Evolutionary conservation across 2,888 invertebrate genomes (phyloP).

Genomic region (Bombylius discolor): DNA sequence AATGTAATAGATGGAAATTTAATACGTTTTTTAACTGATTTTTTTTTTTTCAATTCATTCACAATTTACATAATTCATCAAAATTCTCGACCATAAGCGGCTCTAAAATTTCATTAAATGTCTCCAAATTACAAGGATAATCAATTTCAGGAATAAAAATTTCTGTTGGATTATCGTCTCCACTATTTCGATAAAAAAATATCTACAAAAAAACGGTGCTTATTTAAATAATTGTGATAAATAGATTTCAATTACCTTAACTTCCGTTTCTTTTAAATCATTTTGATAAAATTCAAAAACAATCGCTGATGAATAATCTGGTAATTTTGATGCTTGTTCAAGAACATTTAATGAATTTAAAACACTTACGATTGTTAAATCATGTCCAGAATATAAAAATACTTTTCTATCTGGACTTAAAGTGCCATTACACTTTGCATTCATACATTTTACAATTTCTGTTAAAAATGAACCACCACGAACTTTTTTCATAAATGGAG

Average conservation of each 20-base stretch:
- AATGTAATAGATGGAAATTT: too few relatives aligned
- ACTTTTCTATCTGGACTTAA: constrained; percentile 37
- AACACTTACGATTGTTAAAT: constrained; percentile 56
- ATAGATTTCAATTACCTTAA: constrained; percentile 34
- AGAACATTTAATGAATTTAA: constrained; percentile 52
- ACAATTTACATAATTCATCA: constrained; percentile 53
- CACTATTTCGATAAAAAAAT: constrained; percentile 8
- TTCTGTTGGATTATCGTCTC: constrained; percentile 35
- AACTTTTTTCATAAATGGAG: constrained; percentile 47
- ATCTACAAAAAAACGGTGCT: constrained; percentile 34
- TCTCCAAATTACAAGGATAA: constrained; percentile 46
- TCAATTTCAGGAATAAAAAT: constrained; percentile 50
- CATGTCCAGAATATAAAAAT: constrained; percentile 60
- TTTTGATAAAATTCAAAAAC: constrained; percentile 51
- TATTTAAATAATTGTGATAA: not conserved
- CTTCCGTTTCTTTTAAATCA: constrained; percentile 17
- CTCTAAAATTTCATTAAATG: constrained; percentile 42
- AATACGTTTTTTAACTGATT: too few relatives aligned
- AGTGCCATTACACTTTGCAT: constrained; percentile 30
- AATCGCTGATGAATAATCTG: constrained; percentile 57
- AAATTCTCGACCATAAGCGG: constrained; percentile 51
- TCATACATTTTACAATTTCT: constrained; percentile 47
- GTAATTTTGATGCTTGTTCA: constrained; percentile 40
- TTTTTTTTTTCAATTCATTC: too few relatives aligned
- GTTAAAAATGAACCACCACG: constrained; percentile 55